A percentile compares a stretch with the other conserved stretches of the same genome.
Evolutionary conservation across 2,888 invertebrate species (phyloP).

Genomic region (Amblyteles armatorius): DNA sequence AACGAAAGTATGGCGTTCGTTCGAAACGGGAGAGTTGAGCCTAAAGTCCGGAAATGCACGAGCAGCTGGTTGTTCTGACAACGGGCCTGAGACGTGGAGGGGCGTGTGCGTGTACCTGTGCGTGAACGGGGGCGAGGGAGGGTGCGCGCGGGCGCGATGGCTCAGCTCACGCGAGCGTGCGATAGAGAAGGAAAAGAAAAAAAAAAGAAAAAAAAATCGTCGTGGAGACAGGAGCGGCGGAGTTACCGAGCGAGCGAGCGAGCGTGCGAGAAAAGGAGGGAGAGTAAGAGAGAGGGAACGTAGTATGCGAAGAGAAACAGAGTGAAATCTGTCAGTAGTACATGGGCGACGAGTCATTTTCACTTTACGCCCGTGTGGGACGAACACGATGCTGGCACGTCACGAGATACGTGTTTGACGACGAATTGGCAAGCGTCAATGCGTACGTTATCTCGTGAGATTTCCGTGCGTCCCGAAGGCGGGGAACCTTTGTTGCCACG

Average conservation of each 20-base stretch:
- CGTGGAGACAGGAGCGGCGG: conserved; percentile 25
- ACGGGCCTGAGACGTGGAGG: conserved; percentile 62
- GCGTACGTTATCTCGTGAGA: conserved; percentile 39
- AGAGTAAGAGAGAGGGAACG: conserved; percentile 12
- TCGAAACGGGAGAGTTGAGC: not conserved
- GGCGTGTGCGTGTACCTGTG: conserved; percentile 69
- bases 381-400: conserved; percentile 54
- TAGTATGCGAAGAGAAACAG: conserved; percentile 38
- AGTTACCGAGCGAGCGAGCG: conserved; percentile 8
- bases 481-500: conserved; percentile 60
- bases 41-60: conserved; percentile 65
- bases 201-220: conserved; percentile 55
- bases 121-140: conserved; percentile 44
- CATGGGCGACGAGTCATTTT: conserved; percentile 50
- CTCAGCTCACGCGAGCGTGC: conserved; percentile 46
- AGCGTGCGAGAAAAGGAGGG: conserved; percentile 4
- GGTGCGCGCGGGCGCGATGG: conserved; percentile 47
- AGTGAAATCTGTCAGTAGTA: conserved; percentile 63
- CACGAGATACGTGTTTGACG: conserved; percentile 52
- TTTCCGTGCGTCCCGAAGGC: conserved; percentile 45
- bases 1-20: conserved; percentile 60
- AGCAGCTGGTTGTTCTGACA: conserved; percentile 69
- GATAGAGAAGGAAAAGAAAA: conserved; percentile 55
- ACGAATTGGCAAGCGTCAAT: not conserved
- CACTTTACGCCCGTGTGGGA: conserved; percentile 22